Evolutionary conservation across 2,888 invertebrate genomes (phyloP), one percentile per base, ranked within the genome.

Genomic region (Taenaris catops): DNA sequence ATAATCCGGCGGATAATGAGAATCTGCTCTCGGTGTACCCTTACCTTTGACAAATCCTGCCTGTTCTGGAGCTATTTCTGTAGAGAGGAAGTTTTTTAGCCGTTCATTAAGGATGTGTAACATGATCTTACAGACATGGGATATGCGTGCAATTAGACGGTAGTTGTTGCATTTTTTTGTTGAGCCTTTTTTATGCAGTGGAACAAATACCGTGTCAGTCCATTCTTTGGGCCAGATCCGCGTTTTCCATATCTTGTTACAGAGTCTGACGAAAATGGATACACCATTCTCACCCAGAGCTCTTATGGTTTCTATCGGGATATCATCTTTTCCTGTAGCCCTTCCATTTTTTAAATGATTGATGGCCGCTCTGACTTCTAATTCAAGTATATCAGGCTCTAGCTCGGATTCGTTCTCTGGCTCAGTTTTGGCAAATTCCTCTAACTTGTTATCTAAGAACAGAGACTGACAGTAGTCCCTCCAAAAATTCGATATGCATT

Each of bases 141-240:
- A n/a, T n/a, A n/a, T n/a, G n/a, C 14, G 34, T 25, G 36, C 9
- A 36, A 8, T 18, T 4, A 18, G n/a, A 6, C n/a, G 18, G n/a
- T 18, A 18, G 18, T 18, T 18, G n/a, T 18, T 18, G n/a, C 18
- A 18, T 18, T 18, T 18, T 6, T n/a, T 18, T 18, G 18, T 18
- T 6, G 18, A 18, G n/a, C 4, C 18, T n/a, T 18, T 18, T 6
- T 18, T 18, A n/a, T 6, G 18, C 18, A 18, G n/a, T 1, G 37
- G 26, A 10, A 29, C 20, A 11, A 34, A 34, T 10, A 26, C 23
- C 0, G 49, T 40, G 2, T 47, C 36, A 1, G 41, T 4, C 49
- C 49, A 49, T 4, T 47, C 44, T 2, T 7, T 1, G 0, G 48
- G 48, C 48, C 51, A 51, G 4, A 2, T 14, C 1, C 43, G 43